These are phyloP conservation scores for Pocota personata DNA, from an alignment of 2,888 invertebrate species.

Conservation along the genomic window DNA sequence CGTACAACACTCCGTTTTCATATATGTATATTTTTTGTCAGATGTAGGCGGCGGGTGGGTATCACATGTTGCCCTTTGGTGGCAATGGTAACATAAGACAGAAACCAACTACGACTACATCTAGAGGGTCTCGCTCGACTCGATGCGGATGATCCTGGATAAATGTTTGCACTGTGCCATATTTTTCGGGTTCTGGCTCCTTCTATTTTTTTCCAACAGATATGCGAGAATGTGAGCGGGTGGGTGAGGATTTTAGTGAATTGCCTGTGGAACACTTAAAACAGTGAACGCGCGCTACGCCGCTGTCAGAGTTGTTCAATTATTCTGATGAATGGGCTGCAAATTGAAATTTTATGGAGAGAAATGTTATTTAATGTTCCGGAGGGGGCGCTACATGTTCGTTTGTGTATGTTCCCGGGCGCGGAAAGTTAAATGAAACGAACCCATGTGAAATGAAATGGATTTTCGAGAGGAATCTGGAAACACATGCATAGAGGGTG, in stretches of 20 bases:
- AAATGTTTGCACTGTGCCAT: conserved; percentile 66
- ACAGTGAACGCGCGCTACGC: conserved; percentile 62
- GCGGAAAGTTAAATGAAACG: conserved; percentile 70
- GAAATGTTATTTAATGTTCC: conserved; percentile 74
- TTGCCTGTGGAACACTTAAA: conserved; percentile 73
- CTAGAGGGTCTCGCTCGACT: conserved; percentile 15
- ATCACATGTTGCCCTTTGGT: conserved; percentile 72
- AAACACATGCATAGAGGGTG: not conserved
- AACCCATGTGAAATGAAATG: conserved; percentile 72
- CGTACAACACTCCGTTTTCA: conserved; percentile 41
- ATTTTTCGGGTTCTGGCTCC: conserved; percentile 55
- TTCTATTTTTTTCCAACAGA: not conserved
- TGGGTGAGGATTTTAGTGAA: conserved; percentile 53
- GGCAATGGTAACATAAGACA: conserved; percentile 59
- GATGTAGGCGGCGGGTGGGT: conserved; percentile 48
- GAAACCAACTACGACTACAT: conserved; percentile 59
- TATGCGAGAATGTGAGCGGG: not conserved
- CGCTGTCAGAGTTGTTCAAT: conserved; percentile 75
- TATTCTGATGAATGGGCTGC: conserved; percentile 77
- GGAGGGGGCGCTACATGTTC: conserved; percentile 49
- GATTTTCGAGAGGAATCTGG: conserved; percentile 52
- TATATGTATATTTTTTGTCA: conserved; percentile 12
- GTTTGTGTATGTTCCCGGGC: conserved; percentile 7
- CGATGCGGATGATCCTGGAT: conserved; percentile 63
- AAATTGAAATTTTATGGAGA: conserved; percentile 76